phyloP scores from a whole-genome alignment of 53 echinoderm and acorn worm genomes.

The Actinopyga echinites region DNA sequence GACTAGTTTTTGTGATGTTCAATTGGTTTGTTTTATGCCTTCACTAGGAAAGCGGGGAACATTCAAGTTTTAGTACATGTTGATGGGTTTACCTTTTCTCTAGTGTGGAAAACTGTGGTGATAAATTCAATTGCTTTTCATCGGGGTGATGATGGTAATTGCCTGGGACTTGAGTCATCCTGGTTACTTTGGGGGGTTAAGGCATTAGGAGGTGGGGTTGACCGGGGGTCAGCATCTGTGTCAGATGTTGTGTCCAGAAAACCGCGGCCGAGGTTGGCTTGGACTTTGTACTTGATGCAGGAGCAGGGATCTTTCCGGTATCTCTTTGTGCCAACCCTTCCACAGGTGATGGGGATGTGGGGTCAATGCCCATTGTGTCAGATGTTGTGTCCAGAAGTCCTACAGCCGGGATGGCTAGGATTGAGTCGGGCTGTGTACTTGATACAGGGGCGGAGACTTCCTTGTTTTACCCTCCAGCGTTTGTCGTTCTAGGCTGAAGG shows the following conservation, averaged over 20 bases:
- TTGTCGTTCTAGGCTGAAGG: no score
- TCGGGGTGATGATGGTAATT: no score
- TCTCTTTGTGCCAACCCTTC: not conserved
- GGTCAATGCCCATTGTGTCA: not conserved
- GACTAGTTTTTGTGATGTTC: no score
- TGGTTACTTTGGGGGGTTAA: not conserved
- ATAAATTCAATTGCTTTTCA: no score
- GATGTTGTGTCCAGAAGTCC: not conserved
- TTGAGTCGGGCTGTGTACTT: conserved; percentile 34
- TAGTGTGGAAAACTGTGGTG: no score
- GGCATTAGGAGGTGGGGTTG: not conserved
- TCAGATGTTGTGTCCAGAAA: not conserved
- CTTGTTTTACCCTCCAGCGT: no score
- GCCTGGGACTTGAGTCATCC: not conserved
- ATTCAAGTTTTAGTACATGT: no score
- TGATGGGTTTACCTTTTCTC: no score
- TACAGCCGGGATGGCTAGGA: not conserved
- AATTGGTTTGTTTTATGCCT: no score
- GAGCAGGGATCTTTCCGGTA: not conserved
- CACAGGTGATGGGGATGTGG: not conserved
- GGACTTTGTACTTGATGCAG: not conserved
- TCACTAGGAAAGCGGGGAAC: no score
- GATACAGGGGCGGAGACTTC: conserved; percentile 54
- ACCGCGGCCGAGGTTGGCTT: not conserved
- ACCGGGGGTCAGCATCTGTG: not conserved